Conservation (phyloP, 2,888 invertebrate species). For the Colletes collaris region DNA sequence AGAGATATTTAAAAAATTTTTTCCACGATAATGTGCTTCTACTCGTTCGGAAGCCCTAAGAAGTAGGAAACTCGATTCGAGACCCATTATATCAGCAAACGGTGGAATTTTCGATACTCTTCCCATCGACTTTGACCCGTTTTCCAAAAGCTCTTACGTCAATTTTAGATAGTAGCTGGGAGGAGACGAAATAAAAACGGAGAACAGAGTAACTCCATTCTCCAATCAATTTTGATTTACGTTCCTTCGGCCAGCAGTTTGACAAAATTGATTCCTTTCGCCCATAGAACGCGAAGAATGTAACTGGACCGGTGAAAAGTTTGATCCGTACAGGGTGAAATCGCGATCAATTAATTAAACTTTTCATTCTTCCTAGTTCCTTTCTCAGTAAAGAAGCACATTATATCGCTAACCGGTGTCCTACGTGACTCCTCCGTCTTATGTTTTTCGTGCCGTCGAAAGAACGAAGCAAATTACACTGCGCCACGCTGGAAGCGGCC, state of each 20-base stretch:
- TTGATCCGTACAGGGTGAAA: no score
- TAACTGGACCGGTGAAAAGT: no score
- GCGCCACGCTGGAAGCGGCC: no score
- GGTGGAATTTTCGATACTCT: background rate
- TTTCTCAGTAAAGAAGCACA: no score
- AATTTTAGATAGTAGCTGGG: background rate
- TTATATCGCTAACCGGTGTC: no score
- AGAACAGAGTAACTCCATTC: constrained; percentile 8
- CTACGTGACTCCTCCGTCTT: no score
- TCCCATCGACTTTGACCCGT: background rate
- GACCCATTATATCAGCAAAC: background rate
- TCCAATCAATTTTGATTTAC: constrained; percentile 10
- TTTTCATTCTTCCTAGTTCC: no score
- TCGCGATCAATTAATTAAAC: no score
- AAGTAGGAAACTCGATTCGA: background rate
- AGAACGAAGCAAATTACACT: no score
- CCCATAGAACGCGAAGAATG: background rate
- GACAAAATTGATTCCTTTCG: background rate
- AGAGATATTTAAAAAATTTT: no score
- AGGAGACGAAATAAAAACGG: background rate
- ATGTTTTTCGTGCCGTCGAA: background rate
- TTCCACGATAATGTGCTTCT: no score
- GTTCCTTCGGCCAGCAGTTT: background rate
- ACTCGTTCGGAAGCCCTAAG: no score
- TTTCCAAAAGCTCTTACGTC: background rate